Evolutionary conservation across 2,888 invertebrate species (phyloP).

Genomic region (Brenthis hecate): DNA sequence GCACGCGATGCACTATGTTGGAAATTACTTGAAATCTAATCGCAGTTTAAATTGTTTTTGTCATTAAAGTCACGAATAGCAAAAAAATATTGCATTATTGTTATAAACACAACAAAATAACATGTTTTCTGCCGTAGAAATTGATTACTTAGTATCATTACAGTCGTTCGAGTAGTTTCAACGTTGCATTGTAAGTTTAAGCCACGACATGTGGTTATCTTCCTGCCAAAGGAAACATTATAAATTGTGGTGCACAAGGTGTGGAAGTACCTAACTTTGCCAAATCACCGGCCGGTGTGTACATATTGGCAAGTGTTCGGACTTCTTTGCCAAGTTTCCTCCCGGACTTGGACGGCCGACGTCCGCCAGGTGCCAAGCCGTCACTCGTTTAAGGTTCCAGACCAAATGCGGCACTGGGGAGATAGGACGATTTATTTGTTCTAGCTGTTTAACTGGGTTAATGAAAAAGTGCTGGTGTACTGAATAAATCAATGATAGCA

Average conservation of each 20-base stretch:
- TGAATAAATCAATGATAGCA: slow-evolving; percentile 34
- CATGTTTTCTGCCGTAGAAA: neutral
- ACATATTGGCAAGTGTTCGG: slow-evolving; percentile 55
- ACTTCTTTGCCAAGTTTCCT: slow-evolving; percentile 54
- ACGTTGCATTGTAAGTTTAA: slow-evolving; percentile 6
- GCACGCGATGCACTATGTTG: slow-evolving; percentile 32
- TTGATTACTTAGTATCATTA: slow-evolving; percentile 2
- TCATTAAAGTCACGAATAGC: slow-evolving; percentile 38
- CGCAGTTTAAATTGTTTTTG: slow-evolving; percentile 32
- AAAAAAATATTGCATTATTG: slow-evolving; percentile 5
- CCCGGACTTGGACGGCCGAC: slow-evolving; percentile 40
- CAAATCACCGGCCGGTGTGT: slow-evolving; percentile 57
- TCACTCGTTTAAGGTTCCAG: slow-evolving; percentile 35
- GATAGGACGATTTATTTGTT: slow-evolving; percentile 27
- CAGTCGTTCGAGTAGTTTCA: neutral
- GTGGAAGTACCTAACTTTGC: slow-evolving; percentile 59
- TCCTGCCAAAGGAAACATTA: slow-evolving; percentile 57
- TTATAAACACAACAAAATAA: slow-evolving; percentile 25
- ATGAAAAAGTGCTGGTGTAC: slow-evolving; percentile 29
- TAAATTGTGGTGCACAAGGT: slow-evolving; percentile 56
- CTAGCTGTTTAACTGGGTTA: slow-evolving; percentile 24
- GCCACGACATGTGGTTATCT: slow-evolving; percentile 23
- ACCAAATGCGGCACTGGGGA: slow-evolving; percentile 24
- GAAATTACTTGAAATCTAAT: slow-evolving; percentile 32
- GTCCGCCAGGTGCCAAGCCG: slow-evolving; percentile 61